A percentile compares a stretch with the other conserved stretches of the same genome.
Conservation (phyloP, 2,113 vertebrate genomes). For the Hippocampus zosterae region DNA sequence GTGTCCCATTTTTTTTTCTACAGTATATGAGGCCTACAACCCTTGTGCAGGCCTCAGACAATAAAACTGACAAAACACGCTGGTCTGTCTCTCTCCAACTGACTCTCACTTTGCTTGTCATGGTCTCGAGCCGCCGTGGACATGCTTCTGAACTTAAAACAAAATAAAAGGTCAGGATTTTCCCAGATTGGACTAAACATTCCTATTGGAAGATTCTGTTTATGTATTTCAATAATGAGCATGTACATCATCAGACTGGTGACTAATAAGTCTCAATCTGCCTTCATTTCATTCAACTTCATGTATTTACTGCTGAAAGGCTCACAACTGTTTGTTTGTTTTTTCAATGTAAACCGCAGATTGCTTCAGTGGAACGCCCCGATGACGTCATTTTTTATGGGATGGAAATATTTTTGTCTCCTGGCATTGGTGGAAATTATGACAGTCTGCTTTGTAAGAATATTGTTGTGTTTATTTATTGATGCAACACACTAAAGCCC, state of each 20-base stretch:
- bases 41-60: slow-evolving; percentile 5
- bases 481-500: not conserved
- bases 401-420: not conserved
- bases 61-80: slow-evolving; percentile 12
- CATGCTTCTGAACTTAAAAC: slow-evolving; percentile 12
- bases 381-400: not conserved
- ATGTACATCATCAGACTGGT: slow-evolving; percentile 24
- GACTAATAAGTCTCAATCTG: slow-evolving; percentile 26
- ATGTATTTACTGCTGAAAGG: slow-evolving; percentile 19
- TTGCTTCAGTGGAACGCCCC: slow-evolving; percentile 11
- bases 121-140: slow-evolving; percentile 19
- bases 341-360: slow-evolving; percentile 22
- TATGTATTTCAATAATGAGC: slow-evolving; percentile 19
- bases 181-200: slow-evolving; percentile 31
- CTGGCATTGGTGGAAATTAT: not conserved
- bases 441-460: not conserved
- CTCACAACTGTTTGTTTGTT: slow-evolving; percentile 15
- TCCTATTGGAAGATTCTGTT: slow-evolving; percentile 24
- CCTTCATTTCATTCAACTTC: slow-evolving; percentile 3
- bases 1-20: slow-evolving; percentile 18
- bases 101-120: slow-evolving; percentile 1
- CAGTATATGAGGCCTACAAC: slow-evolving; percentile 21
- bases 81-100: slow-evolving; percentile 2
- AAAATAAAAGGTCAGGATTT: slow-evolving; percentile 31
- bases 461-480: not conserved